Evolutionary conservation across 2,888 invertebrate genomes (phyloP).

Genomic region (Prosopocoilus inquinatus): DNA sequence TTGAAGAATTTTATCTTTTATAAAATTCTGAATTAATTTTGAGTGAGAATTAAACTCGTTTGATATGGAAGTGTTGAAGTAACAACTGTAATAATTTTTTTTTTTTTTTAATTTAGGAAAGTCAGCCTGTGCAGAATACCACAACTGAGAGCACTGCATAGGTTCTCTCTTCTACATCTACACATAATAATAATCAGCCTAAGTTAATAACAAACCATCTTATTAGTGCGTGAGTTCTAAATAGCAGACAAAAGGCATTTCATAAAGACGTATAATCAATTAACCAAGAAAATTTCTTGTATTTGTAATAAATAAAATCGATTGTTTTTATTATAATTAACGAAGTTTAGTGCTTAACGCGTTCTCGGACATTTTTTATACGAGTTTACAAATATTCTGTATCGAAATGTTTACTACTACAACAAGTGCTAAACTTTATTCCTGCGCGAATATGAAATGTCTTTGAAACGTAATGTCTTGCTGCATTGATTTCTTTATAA

Average conservation of each 20-base stretch:
- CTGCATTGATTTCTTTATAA: constrained; percentile 49
- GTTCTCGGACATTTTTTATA: constrained; percentile 40
- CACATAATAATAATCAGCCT: constrained; percentile 40
- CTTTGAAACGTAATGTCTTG: constrained; percentile 51
- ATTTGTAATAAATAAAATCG: constrained; percentile 9
- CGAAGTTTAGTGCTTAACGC: constrained; percentile 24
- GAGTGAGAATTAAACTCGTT: not conserved
- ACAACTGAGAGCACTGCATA: constrained; percentile 63
- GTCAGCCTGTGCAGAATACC: constrained; percentile 60
- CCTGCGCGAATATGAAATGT: constrained; percentile 44
- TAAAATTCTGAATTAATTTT: not conserved
- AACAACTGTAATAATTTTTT: constrained; percentile 7
- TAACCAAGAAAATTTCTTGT: constrained; percentile 20
- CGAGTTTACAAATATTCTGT: constrained; percentile 17
- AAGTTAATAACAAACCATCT: constrained; percentile 47
- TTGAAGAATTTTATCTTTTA: not conserved
- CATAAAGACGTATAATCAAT: constrained; percentile 30
- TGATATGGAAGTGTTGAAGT: not conserved
- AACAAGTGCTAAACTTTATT: constrained; percentile 18
- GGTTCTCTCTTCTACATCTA: constrained; percentile 31
- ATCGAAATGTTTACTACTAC: not conserved
- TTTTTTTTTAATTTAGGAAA: constrained; percentile 50
- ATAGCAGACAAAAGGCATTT: constrained; percentile 52
- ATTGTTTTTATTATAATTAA: not conserved
- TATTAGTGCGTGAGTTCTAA: constrained; percentile 51